A percentile compares a stretch with the other conserved stretches of the same genome.
Evolutionary conservation across 2,113 vertebrate genomes (phyloP).

Genomic region (Suncus etruscus): DNA sequence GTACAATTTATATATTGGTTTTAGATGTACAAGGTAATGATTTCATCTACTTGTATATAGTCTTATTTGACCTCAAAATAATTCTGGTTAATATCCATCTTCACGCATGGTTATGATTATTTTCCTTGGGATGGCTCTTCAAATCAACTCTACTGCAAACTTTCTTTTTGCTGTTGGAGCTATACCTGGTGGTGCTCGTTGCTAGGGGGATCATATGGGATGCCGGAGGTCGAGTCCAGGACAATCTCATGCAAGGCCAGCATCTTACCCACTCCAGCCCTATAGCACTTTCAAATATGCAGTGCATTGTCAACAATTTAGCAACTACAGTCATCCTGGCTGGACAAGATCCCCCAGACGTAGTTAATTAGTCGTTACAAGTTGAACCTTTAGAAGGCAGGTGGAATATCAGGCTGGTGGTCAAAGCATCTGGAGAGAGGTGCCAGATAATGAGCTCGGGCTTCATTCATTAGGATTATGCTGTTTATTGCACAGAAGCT

Average conservation of each 20-base stretch:
- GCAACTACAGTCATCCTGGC: not conserved
- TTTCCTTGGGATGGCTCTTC: not conserved
- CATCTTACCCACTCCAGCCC: too few species aligned
- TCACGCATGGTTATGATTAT: not conserved
- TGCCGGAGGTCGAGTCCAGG: too few species aligned
- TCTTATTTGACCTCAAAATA: not conserved
- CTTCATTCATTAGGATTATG: too few species aligned
- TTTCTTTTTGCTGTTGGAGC: too few species aligned
- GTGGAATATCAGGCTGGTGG: not conserved
- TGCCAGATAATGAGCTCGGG: too few species aligned
- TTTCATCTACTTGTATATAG: not conserved
- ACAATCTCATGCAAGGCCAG: too few species aligned
- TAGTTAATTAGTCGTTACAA: not conserved
- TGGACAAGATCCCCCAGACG: too few species aligned
- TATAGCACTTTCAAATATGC: not conserved
- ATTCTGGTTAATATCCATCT: not conserved
- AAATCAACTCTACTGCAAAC: not conserved
- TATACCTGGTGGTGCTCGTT: too few species aligned
- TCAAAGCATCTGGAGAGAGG: not conserved
- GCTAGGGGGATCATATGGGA: too few species aligned
- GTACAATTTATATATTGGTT: not conserved
- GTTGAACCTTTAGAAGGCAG: not conserved
- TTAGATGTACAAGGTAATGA: not conserved
- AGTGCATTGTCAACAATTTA: not conserved
- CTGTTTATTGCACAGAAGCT: too few species aligned